Conservation (phyloP, 2,797 vertebrate species). For the Eidolon dupreanum region DNA sequence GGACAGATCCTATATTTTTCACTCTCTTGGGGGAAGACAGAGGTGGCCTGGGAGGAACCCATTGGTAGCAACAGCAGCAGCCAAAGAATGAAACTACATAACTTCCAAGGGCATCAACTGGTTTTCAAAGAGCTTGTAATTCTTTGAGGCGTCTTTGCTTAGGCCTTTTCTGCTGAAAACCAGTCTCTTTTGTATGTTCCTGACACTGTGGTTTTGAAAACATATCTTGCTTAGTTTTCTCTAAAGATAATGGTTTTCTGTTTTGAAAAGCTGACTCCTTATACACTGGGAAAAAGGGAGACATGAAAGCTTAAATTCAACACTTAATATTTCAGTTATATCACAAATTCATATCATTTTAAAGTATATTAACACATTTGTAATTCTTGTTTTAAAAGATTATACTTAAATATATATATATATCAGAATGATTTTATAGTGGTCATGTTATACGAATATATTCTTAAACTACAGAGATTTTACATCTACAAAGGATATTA, state of each 20-base stretch:
- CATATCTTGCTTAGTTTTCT: conserved; percentile 49
- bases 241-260: conserved; percentile 44
- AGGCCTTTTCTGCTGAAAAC: neutral
- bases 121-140: conserved; percentile 26
- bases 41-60: neutral
- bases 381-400: neutral
- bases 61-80: neutral
- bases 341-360: conserved; percentile 6
- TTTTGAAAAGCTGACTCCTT: conserved; percentile 46
- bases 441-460: neutral
- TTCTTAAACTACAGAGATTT: neutral
- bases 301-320: neutral
- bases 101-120: neutral
- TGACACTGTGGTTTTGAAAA: conserved; percentile 46
- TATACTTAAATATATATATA: neutral
- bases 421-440: conserved; percentile 12
- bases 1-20: neutral
- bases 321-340: neutral
- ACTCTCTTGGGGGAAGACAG: neutral
- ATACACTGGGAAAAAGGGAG: conserved; percentile 12
- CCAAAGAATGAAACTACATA: neutral
- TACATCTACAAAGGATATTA: neutral
- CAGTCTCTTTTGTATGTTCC: conserved; percentile 8
- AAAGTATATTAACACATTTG: neutral
- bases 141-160: conserved; percentile 8